A percentile compares a stretch with the other conserved stretches of the same genome.
Conservation (phyloP, 2,888 invertebrate genomes). For the Ctena decussata region DNA sequence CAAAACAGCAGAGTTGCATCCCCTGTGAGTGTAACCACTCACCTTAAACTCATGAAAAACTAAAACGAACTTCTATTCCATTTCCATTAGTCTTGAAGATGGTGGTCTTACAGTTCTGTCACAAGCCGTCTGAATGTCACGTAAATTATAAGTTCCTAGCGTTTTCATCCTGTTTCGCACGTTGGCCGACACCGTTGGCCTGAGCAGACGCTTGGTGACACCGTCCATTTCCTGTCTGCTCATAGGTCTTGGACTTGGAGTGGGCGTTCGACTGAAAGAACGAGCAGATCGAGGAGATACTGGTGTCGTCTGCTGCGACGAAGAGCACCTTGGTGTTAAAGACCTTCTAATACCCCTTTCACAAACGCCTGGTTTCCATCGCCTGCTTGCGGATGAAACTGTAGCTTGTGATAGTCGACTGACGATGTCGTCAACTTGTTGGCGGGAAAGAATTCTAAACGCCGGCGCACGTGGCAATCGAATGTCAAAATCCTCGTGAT, state of each 20-base stretch:
- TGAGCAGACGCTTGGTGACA: conserved; percentile 44
- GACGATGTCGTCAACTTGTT: conserved; percentile 60
- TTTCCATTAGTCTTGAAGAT: no score
- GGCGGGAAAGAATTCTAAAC: conserved; percentile 56
- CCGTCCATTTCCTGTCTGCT: conserved; percentile 31
- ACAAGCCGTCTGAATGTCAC: conserved; percentile 42
- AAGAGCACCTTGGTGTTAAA: conserved; percentile 2
- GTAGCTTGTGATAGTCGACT: conserved; percentile 63
- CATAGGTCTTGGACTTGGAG: neutral
- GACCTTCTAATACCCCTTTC: conserved; percentile 37
- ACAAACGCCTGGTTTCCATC: conserved; percentile 45
- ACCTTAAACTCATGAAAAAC: no score
- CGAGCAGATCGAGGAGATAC: neutral
- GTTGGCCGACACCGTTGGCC: conserved; percentile 54
- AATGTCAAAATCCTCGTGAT: conserved; percentile 50
- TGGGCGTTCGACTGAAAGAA: neutral
- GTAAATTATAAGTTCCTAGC: conserved; percentile 21
- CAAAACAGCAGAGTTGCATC: no score
- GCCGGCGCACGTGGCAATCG: conserved; percentile 68
- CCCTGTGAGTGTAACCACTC: no score
- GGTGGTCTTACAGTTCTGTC: no score
- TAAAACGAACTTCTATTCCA: no score
- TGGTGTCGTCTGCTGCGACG: neutral
- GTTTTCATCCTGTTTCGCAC: conserved; percentile 44
- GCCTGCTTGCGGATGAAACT: conserved; percentile 30